phyloP scores from a whole-genome alignment of 1,140 invertebrate species.

The Lamellibrachia luymesi region DNA sequence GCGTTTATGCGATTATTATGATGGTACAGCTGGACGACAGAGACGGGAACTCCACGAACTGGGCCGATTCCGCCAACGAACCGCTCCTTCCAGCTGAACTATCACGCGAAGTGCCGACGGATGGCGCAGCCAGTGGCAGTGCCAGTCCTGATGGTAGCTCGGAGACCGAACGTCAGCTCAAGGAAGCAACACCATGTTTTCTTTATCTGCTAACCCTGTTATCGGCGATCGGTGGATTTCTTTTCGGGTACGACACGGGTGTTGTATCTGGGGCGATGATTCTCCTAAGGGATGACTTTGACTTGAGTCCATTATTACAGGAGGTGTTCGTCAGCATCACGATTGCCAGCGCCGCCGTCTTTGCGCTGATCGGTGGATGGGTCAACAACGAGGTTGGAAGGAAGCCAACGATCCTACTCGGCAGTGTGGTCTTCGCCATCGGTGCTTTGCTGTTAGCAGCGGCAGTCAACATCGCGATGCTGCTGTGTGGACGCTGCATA shows the following conservation, averaged over 20 bases:
- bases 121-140: neutral
- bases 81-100: neutral
- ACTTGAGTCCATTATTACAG: constrained; percentile 60
- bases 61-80: neutral
- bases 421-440: constrained; percentile 62
- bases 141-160: neutral
- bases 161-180: neutral
- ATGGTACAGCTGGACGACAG: neutral
- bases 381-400: constrained; percentile 61
- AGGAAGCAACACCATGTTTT: constrained; percentile 42
- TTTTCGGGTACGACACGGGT: constrained; percentile 71
- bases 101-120: neutral
- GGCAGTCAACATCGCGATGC: constrained; percentile 57
- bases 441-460: constrained; percentile 63
- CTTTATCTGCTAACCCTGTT: constrained; percentile 53
- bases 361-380: constrained; percentile 61
- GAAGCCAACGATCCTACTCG: constrained; percentile 62
- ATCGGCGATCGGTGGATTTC: constrained; percentile 63
- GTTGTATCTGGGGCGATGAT: constrained; percentile 70
- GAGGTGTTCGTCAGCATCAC: constrained; percentile 61
- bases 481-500: constrained; percentile 63
- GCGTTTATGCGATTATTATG: neutral
- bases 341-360: constrained; percentile 59
- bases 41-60: neutral
- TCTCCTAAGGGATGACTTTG: constrained; percentile 53